phyloP scores from a whole-genome alignment of 2,797 vertebrate species.

The Sebastes ruberrimus region DNA sequence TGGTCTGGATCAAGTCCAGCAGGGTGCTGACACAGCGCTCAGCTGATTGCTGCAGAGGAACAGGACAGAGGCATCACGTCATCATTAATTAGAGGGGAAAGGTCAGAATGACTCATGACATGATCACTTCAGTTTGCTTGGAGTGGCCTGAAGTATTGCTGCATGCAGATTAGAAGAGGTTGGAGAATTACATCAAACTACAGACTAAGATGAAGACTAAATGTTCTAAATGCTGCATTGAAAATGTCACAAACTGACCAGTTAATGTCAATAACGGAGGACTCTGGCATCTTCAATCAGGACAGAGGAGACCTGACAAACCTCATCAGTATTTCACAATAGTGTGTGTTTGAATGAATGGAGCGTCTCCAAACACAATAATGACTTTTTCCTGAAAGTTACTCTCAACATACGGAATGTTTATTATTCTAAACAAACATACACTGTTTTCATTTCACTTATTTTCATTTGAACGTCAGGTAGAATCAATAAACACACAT shows the following conservation, averaged over 20 bases:
- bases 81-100: background rate
- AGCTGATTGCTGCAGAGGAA: constrained; percentile 89
- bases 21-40: constrained; percentile 97
- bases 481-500: background rate
- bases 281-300: background rate
- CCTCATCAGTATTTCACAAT: background rate
- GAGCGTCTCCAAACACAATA: too few species aligned
- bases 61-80: background rate
- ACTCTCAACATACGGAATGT: background rate
- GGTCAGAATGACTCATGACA: background rate
- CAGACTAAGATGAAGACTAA: background rate
- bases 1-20: constrained; percentile 97
- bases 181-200: background rate
- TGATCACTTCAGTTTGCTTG: background rate
- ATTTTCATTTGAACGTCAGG: too few species aligned
- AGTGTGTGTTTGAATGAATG: background rate
- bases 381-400: background rate
- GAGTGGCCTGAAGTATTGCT: background rate
- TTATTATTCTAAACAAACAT: too few species aligned
- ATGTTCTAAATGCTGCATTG: background rate
- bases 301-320: background rate
- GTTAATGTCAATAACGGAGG: background rate
- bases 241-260: background rate
- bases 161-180: background rate
- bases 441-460: too few species aligned